Conservation (phyloP, 2,888 invertebrate species). For the Notodonta dromedarius region DNA sequence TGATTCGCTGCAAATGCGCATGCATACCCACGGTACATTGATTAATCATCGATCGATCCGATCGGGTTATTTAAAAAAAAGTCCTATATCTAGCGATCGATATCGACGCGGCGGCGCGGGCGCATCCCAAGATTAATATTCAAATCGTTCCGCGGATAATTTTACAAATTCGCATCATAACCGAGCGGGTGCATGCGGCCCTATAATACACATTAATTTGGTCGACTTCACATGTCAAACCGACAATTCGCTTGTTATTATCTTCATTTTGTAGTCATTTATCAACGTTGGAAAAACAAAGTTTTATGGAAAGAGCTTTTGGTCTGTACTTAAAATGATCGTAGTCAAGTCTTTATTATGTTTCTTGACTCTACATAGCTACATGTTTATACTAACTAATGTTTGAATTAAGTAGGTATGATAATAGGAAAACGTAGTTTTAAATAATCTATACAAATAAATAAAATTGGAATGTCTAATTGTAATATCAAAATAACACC, state of each 20-base stretch:
- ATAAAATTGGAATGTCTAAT: too few relatives aligned
- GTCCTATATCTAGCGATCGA: conserved; percentile 48
- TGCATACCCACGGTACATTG: not conserved
- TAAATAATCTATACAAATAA: too few relatives aligned
- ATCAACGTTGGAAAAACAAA: conserved; percentile 60
- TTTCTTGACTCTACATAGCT: too few relatives aligned
- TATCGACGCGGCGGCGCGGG: conserved; percentile 44
- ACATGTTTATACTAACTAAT: too few relatives aligned
- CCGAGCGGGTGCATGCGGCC: conserved; percentile 69
- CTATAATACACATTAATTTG: conserved; percentile 82
- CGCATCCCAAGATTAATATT: conserved; percentile 72
- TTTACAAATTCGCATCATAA: conserved; percentile 76
- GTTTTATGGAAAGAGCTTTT: conserved; percentile 42
- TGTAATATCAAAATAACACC: too few relatives aligned
- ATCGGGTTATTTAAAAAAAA: conserved; percentile 20
- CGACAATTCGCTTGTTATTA: conserved; percentile 75
- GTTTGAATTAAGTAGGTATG: too few relatives aligned
- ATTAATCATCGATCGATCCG: conserved; percentile 22
- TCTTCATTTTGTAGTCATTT: conserved; percentile 79
- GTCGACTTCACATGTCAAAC: conserved; percentile 78
- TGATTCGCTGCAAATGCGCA: not conserved
- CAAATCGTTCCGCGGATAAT: conserved; percentile 75
- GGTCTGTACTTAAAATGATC: too few relatives aligned
- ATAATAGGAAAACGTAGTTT: too few relatives aligned
- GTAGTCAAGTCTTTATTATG: too few relatives aligned